A percentile compares a stretch with the other conserved stretches of the same genome.
Evolutionary conservation across 2,888 invertebrate species (phyloP).

Genomic region (Mythimna lalbum): DNA sequence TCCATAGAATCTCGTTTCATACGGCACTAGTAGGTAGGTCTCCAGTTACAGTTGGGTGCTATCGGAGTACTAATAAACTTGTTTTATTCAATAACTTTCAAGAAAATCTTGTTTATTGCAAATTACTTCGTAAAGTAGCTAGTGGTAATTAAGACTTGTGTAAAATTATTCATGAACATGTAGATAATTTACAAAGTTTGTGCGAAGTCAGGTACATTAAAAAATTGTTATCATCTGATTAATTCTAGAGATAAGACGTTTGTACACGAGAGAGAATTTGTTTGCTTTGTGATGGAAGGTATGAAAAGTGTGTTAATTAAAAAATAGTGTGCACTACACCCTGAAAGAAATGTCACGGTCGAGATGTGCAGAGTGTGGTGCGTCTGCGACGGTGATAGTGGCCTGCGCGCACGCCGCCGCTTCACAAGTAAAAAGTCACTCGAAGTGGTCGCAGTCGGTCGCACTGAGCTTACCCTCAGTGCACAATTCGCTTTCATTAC

Average conservation of each 20-base stretch:
- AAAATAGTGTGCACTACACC: conserved; percentile 77
- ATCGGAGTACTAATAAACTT: neutral
- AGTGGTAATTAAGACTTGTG: conserved; percentile 1
- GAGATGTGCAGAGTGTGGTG: conserved; percentile 77
- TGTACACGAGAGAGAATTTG: conserved; percentile 41
- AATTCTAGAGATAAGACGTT: conserved; percentile 51
- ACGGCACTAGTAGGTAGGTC: neutral
- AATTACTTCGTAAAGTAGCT: conserved; percentile 12
- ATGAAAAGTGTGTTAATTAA: conserved; percentile 79
- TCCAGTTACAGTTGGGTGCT: neutral
- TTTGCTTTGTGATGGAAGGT: conserved; percentile 28
- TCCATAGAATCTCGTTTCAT: neutral
- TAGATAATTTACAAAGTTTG: conserved; percentile 25
- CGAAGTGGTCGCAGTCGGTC: conserved; percentile 71
- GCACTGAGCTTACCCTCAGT: conserved; percentile 65
- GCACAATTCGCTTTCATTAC: conserved; percentile 51
- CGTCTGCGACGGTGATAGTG: conserved; percentile 67
- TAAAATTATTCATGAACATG: conserved; percentile 42
- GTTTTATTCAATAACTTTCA: conserved; percentile 1
- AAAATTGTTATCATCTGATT: conserved; percentile 48
- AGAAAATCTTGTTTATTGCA: conserved; percentile 27
- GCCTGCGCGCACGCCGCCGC: conserved; percentile 60
- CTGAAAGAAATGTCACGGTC: conserved; percentile 86
- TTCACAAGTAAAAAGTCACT: conserved; percentile 74
- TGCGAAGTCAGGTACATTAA: conserved; percentile 9